Base-by-base conservation (phyloP, 2,113 vertebrate species). In the Cyanocitta stelleri region DNA sequence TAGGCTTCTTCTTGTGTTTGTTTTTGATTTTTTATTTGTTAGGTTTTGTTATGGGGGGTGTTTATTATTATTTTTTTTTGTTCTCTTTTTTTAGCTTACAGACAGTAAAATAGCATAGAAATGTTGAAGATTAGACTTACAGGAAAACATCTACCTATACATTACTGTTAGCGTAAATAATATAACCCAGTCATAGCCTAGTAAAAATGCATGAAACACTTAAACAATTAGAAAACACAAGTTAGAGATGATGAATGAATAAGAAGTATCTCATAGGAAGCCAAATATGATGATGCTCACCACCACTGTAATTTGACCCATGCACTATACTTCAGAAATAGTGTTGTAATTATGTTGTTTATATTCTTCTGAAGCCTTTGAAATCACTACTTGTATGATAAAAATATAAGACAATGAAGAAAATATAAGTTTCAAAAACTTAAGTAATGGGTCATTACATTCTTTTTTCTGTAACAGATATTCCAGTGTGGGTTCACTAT, bases 321-420 rank as follows among this genome's bases (percentile, higher is more conserved):
- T 16, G 43, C 20, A 32, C 10, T 72, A 12, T 21, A 33, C 20
- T 61, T 39, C 11, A 66, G n/a, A 76, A 80, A 48, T 14, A 79
- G 23, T 24, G 7, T 26, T 52, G 21, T 20, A 82, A 74, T 61
- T 61, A 37, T 33, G 13, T 24, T 64, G 37, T 24, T 46, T 71
- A 19, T 33, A 55, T 37, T 12, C 26, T 67, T 54, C 17, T 55
- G 39, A 87, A 87, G 23, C 6, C 33, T 72, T 79, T 78, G 22
- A 51, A 87, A 48, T 19, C 1, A 1, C 35, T 43, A 43, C 4
- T 63, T 0, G 1, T 35, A 66, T 17, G 29, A 49, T 7, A 87
- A 17, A 79, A 76, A 69, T 21, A 6, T 5, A 59, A 62, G 9
- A 69, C 4, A 69, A 52, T 12, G 13, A 67, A 54, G 49, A 62